Base-by-base conservation (phyloP, 1,140 invertebrate species). In the Calliphora vicina region DNA sequence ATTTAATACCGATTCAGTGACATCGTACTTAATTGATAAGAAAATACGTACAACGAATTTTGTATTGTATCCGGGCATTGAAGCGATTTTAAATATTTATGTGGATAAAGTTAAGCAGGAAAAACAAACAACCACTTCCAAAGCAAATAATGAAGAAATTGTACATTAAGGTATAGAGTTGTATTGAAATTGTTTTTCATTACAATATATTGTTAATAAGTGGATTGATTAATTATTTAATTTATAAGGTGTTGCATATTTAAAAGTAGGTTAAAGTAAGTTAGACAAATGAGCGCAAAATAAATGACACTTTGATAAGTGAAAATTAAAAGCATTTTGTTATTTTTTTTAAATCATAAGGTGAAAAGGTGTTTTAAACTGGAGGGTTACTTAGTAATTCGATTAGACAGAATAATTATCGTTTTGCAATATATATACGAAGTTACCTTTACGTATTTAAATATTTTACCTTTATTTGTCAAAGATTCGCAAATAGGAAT, bases 1-100 rank as follows among this genome's bases (percentile, higher is more conserved):
- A 23, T 88, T 92, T 29, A 88, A 92, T 78, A 90, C 91, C 29
- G 82, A 91, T 29, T 89, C 91, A 80, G 89, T 92, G 10, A 89
- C 87, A 0, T 87, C 89, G 1, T 90, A 89, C 81, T 83, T 90
- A 0, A 88, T 88, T 8, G 87, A 90, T 71, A 89, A 88, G 71
- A 89, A 89, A 71, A 90, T 90, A 25, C 82, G 85, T 10, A 89
- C 85, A 10, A 90, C 88, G 4, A 89, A 89, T 74, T 90, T 88
- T 74, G 87, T 88, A n/a, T 82, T 89, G 2, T 90, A 90, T 80
- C 88, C 89, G 0, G 89, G 89, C 25, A 89, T 90, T 35, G 89
- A 90, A 78, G 89, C 87, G 8, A 86, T 88, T 17, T 81, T 90
- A 9, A 90, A 90, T 80, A 90, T 90, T 25, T 90, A 90, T 35